Base-by-base conservation (phyloP, 2,113 vertebrate species). In the Gopherus flavomarginatus region DNA sequence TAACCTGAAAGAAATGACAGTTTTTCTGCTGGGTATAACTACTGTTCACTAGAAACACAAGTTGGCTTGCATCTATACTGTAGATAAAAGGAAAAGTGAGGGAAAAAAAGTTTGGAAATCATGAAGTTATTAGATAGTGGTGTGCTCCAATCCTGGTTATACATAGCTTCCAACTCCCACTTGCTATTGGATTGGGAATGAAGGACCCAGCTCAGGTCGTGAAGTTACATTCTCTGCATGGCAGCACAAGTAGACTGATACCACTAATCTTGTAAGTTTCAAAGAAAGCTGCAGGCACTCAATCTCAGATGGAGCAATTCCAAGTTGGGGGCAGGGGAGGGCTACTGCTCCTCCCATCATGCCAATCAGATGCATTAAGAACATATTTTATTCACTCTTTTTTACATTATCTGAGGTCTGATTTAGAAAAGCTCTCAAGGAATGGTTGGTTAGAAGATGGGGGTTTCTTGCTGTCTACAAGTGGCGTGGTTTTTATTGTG, bases 1-100 rank as follows among this genome's bases (percentile, higher is more conserved):
- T 91, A 90, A 94, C 56, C 83, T 81, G 82, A 69, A 13, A 31
- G 62, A 57, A 93, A 86, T 5, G 86, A n/a, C 24, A 89, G 93
- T 65, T 8, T 82, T 77, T 90, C 92, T 82, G 19, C 50, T 69
- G 75, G 8, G 93, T 83, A 87, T 11, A 62, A 35, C 42, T 77
- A 27, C 11, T 89, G 57, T 65, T 83, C 3, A 8, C 35, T 79
- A n/a, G 42, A 95, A 93, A 90, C 12, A 10, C 81, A 54, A 59
- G 35, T 2, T 19, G 87, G 79, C 56, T 92, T 83, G 11, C 65
- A 1, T 31, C 13, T 53, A 72, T 16, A 12, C 11, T 6, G 8
- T 24, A 75, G 14, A 81, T 72, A 44, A 77, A 86, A 86, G 83
- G 72, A 47, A 87, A 91, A 89, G 31, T 14, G 88, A 27, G 57